phyloP scores from a whole-genome alignment of 2,888 invertebrate genomes.

The Eilema sororculum region DNA sequence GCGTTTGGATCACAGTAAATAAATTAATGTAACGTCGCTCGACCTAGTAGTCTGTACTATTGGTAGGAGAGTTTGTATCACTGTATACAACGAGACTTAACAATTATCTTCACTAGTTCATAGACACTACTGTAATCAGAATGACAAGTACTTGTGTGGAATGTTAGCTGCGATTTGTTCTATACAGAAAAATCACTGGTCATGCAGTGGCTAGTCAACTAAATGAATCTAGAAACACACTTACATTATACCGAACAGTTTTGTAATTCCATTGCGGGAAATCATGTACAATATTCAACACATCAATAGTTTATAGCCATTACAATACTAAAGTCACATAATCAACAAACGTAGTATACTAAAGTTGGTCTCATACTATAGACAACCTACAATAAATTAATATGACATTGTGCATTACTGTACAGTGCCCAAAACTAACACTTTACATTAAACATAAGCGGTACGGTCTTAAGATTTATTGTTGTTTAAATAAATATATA shows the following conservation, averaged over 20 bases:
- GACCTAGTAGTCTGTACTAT: slow-evolving; percentile 81
- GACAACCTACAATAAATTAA: slow-evolving; percentile 53
- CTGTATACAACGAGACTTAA: slow-evolving; percentile 64
- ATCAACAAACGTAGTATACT: slow-evolving; percentile 29
- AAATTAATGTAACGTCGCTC: slow-evolving; percentile 77
- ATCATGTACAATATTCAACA: slow-evolving; percentile 38
- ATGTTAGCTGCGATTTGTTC: slow-evolving; percentile 86
- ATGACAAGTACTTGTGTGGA: slow-evolving; percentile 73
- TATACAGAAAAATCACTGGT: slow-evolving; percentile 77
- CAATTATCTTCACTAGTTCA: slow-evolving; percentile 68
- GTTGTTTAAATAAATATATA: slow-evolving; percentile 17
- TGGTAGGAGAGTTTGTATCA: slow-evolving; percentile 71
- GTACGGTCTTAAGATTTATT: slow-evolving; percentile 45
- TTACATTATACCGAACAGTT: slow-evolving; percentile 31
- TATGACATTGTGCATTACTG: slow-evolving; percentile 74
- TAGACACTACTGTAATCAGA: slow-evolving; percentile 72
- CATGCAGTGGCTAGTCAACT: slow-evolving; percentile 75
- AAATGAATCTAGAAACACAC: slow-evolving; percentile 56
- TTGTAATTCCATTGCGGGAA: slow-evolving; percentile 33
- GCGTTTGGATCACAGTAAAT: slow-evolving; percentile 84
- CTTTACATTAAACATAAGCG: slow-evolving; percentile 60
- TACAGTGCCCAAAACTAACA: slow-evolving; percentile 79
- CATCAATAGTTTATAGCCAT: slow-evolving; percentile 33
- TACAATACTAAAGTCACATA: slow-evolving; percentile 27
- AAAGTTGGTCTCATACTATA: slow-evolving; percentile 50